Evolutionary conservation across 2,113 vertebrate species (phyloP), one percentile per base, ranked within the genome.

Genomic region (Corynorhinus townsendii): DNA sequence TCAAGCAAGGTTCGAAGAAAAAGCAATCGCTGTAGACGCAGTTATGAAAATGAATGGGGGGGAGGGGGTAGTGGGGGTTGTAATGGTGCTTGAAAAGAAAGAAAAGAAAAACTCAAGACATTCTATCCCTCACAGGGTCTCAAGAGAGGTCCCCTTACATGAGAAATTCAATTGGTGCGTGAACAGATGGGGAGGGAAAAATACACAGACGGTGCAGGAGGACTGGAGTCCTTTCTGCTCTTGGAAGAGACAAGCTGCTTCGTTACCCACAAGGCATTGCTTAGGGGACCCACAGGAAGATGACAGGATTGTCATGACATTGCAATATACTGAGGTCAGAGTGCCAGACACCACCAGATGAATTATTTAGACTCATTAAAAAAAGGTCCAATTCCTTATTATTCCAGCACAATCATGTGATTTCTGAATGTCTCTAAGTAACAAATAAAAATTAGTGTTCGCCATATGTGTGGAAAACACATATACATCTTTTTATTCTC

Each of bases 241-340:
- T 95, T 56, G 84, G 75, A 94, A 56, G 90, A 95, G 82, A 68
- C 16, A 40, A n/a, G 64, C 94, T 83, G 94, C 93, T 28, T 28
- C 91, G 88, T 89, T 94, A 19, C 5, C 64, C 64, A 28, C 66
- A 85, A 96, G 86, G 64, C 75, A 91, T 72, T 69, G 80, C 84
- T 86, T 84, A 90, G 76, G 95, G 47, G 82, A 80, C 52, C 62
- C 91, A 80, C 20, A 95, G 89, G 89, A 97, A 96, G 96, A 86
- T 35, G 26, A 43, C 54, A 75, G 9, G 6, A 68, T 33, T 79
- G 68, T 69, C 10, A 68, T 0, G 30, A 83, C 49, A 68, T 66
- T 49, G 94, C 52, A 28, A 3, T 40, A 69, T 16, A n/a, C 47
- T 1, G 47, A 92, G 43, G 82, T 45, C 38, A 85, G 10, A 11